phyloP scores from a whole-genome alignment of 2,113 vertebrate genomes.

The Thermophis baileyi region DNA sequence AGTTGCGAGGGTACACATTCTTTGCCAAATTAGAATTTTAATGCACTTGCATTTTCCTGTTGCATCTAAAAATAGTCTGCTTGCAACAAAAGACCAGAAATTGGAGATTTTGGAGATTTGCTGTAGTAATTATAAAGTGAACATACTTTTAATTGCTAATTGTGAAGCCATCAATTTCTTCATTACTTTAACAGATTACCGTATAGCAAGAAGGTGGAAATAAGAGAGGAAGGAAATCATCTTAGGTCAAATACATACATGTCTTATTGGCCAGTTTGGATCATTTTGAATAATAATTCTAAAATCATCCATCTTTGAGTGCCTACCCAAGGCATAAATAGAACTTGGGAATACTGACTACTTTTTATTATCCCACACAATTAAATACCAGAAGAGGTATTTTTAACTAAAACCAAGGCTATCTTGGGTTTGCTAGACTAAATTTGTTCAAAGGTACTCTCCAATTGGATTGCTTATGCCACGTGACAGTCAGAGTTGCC shows the following conservation, averaged over 20 bases:
- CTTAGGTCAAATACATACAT: slow-evolving; percentile 21
- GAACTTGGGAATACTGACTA: slow-evolving; percentile 29
- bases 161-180: slow-evolving; percentile 30
- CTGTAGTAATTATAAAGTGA: slow-evolving; percentile 49
- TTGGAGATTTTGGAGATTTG: slow-evolving; percentile 30
- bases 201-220: slow-evolving; percentile 34
- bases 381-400: slow-evolving; percentile 41
- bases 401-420: slow-evolving; percentile 61
- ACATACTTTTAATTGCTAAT: slow-evolving; percentile 41
- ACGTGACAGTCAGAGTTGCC: slow-evolving; percentile 9
- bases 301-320: slow-evolving; percentile 41
- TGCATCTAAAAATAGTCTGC: slow-evolving; percentile 47
- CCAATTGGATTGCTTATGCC: slow-evolving; percentile 26
- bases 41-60: slow-evolving; percentile 53
- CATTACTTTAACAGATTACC: slow-evolving; percentile 36
- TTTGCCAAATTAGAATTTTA: slow-evolving; percentile 53
- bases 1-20: slow-evolving; percentile 44
- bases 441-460: slow-evolving; percentile 26
- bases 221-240: slow-evolving; percentile 1
- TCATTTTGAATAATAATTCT: slow-evolving; percentile 50
- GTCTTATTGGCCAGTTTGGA: slow-evolving; percentile 47
- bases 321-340: slow-evolving; percentile 51
- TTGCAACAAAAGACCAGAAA: slow-evolving; percentile 46
- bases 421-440: slow-evolving; percentile 52
- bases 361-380: slow-evolving; percentile 49